phyloP scores from a whole-genome alignment of 2,113 vertebrate species.

The Hassar affinis region DNA sequence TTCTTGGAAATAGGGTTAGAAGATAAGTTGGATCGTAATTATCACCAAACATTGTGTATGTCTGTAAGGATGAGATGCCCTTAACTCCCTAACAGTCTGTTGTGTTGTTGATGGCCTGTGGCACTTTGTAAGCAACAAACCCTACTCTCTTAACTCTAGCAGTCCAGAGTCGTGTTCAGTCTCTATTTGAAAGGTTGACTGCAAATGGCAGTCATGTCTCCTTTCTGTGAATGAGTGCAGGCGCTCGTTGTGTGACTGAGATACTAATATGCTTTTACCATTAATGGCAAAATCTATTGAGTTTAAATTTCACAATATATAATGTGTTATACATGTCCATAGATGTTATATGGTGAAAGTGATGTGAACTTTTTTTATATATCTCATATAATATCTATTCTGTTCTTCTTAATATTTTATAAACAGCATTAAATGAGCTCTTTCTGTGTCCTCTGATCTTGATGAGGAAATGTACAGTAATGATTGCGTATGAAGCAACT shows the following conservation, averaged over 20 bases:
- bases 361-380: not conserved
- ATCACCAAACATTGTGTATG: not conserved
- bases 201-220: not conserved
- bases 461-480: conserved; percentile 31
- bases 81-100: conserved; percentile 43
- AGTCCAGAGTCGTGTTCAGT: not conserved
- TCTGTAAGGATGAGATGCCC: conserved; percentile 16
- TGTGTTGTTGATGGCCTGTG: conserved; percentile 38
- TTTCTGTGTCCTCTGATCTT: conserved; percentile 9
- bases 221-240: conserved; percentile 41
- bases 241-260: conserved; percentile 37
- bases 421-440: not conserved
- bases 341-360: not conserved
- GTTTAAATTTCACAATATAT: conserved; percentile 18
- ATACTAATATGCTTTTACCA: conserved; percentile 13
- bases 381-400: not conserved
- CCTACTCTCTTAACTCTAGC: not conserved
- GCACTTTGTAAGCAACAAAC: not conserved
- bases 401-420: conserved; percentile 14
- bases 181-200: not conserved
- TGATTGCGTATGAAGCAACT: not conserved
- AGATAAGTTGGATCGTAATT: not conserved
- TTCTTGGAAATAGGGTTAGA: too few species aligned
- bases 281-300: not conserved
- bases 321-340: not conserved